A percentile compares a stretch with the other conserved stretches of the same genome.
These are phyloP conservation scores for Melanocharis versteri DNA, from an alignment of 2,113 vertebrate species.

Conservation along the genomic window DNA sequence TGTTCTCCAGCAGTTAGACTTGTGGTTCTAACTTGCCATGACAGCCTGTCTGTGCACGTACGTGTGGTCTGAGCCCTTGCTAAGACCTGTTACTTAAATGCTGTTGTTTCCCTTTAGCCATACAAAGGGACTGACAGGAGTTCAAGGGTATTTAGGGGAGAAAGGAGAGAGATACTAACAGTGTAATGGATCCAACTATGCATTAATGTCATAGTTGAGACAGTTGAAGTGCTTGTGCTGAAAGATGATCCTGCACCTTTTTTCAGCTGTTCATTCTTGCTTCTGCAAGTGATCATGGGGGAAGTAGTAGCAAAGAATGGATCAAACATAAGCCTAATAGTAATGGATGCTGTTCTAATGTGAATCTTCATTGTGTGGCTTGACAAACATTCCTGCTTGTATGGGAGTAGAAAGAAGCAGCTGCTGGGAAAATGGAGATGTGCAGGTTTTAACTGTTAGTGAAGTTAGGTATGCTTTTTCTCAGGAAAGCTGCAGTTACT, in stretches of 20 bases:
- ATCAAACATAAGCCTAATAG: not conserved
- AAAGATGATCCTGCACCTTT: constrained; percentile 9
- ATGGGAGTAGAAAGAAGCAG: not conserved
- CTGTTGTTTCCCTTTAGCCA: not conserved
- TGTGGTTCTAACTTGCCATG: not conserved
- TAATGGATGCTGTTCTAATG: not conserved
- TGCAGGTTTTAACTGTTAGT: not conserved
- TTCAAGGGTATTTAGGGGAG: constrained; percentile 49
- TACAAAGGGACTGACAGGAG: not conserved
- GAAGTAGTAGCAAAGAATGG: not conserved
- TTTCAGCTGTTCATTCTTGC: constrained; percentile 32
- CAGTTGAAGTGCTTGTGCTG: constrained; percentile 19
- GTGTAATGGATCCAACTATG: not conserved
- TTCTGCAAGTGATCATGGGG: not conserved
- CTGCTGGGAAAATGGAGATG: not conserved
- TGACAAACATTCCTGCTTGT: not conserved
- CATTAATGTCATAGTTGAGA: constrained; percentile 5
- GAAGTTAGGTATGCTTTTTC: not conserved
- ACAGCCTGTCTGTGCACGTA: not conserved
- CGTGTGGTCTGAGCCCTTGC: not conserved
- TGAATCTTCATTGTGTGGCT: not conserved
- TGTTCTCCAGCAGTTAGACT: not conserved
- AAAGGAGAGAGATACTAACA: not conserved
- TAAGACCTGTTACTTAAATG: not conserved
- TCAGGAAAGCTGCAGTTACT: not conserved